Evolutionary conservation across 2,888 invertebrate species (phyloP), one percentile per base, ranked within the genome.

Genomic region (Lottia gigantea): DNA sequence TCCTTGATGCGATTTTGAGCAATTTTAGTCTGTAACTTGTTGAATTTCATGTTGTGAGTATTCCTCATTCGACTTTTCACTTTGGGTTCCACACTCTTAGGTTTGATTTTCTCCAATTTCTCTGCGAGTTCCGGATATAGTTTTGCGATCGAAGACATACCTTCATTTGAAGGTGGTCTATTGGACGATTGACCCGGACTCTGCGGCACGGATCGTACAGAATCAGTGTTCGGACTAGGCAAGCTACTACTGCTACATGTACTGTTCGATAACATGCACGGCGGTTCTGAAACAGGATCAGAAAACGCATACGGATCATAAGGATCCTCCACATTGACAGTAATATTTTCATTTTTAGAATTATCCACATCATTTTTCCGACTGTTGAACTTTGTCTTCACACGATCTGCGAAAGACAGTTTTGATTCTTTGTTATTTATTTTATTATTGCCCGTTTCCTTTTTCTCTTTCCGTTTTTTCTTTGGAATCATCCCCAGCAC

Each of bases 1-100:
- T 88, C 88, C 73, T 88, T 85, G 31, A 89, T 86, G 77, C 85
- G 87, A 75, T 88, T 89, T 76, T 88, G 88, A 72, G 88, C 88
- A 74, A 89, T 88, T 81, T 87, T 88, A 47, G 86, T 87, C 76
- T 89, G 88, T 64, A 89, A 77, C 71, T 86, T 84, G 75, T 88
- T 88, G 23, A 55, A 55, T 4, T 55, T 55, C 85, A 88, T 86
- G 46, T 88, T 88, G 67, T 87, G 80, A n/a, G 88, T 88, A 73
- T 82, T 85, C 64, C 80, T 77, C 55, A 75, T 78, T 70, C 81
- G 79, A 45, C 82, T 80, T 74, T 80, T 81, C 3, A 76, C 75
- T 69, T 82, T 80, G 62, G n/a, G 76, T 66, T 23, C 76, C 64
- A 40, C 72, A 72, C 62, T 77, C 68, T 79, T 83, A 16, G 82